Evolutionary conservation across 2,797 vertebrate species (phyloP), one percentile per base, ranked within the genome.

Genomic region (Kryptopterus vitreolus): DNA sequence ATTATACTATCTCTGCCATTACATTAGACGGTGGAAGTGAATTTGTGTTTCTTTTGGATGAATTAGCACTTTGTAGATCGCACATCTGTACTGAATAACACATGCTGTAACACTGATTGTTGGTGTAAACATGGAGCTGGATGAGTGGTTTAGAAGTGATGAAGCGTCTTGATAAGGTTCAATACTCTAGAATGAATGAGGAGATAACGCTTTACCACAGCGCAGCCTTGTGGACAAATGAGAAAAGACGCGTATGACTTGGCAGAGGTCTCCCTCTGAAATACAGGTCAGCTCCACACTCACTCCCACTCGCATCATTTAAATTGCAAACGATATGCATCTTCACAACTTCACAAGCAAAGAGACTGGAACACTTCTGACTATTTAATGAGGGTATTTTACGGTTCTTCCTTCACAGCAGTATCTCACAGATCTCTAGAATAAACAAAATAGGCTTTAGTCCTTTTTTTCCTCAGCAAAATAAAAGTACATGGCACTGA

Each of bases 301-400:
- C 52, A 55, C 71, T 62, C 78, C 73, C 62, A 58, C 79, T 50
- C 35, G n/a, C 16, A 7, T 10, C 55, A 75, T 81, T 81, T 81
- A 69, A 69, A 76, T 81, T 81, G 79, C 73, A 76, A 76, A 76
- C 76, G 73, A 76, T 43, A 59, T 1, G 50, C 66, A 81, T 81
- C 74, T 76, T 70, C 63, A 80, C 59, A 80, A 65, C 72, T 80
- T 74, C 71, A 61, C 55, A 61, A 35, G 61, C 52, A 70, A 58
- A 53, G 24, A 81, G 46, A n/a, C 73, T 8, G 22, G 65, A 77
- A 77, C 59, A 22, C 20, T 74, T 65, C 38, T 76, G 59, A 80
- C 63, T 69, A 20, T 76, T 81, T 52, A 76, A 81, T 81, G 72
- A 70, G 68, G 29, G 55, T 70, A 76, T 70, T 76, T 76, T 29